These are phyloP conservation scores for Meiosimyza decipiens DNA, from an alignment of 2,888 invertebrate species.

Conservation along the genomic window DNA sequence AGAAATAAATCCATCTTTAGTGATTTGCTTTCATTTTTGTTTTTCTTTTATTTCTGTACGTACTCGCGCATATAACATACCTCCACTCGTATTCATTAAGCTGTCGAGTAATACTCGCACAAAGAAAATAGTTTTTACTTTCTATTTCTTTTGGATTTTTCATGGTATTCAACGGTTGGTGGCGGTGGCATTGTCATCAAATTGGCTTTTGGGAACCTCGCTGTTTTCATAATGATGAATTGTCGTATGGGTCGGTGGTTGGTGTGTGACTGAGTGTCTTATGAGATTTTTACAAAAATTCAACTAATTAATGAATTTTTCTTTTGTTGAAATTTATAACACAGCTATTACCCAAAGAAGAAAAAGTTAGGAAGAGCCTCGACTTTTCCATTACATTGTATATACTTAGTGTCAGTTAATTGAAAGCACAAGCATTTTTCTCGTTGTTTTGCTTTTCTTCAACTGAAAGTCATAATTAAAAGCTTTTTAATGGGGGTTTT, in stretches of 20 bases:
- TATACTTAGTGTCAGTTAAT: too few species aligned
- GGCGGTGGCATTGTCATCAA: too few species aligned
- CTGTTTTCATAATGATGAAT: neutral
- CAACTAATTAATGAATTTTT: neutral
- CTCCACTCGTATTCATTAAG: neutral
- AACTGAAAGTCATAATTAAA: too few species aligned
- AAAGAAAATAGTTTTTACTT: constrained; percentile 18
- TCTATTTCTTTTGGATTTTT: constrained; percentile 26
- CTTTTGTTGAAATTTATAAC: too few species aligned
- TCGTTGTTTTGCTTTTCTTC: too few species aligned
- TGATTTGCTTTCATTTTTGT: constrained; percentile 32
- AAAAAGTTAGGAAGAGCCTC: too few species aligned
- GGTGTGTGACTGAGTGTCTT: neutral
- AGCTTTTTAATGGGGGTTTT: too few species aligned
- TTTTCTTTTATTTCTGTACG: too few species aligned
- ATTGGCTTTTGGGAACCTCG: constrained; percentile 6
- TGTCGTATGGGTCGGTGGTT: neutral
- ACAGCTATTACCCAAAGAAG: too few species aligned
- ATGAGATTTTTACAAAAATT: neutral
- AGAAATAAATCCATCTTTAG: constrained; percentile 31
- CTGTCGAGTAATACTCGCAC: neutral
- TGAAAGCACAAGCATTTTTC: too few species aligned
- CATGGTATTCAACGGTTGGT: neutral
- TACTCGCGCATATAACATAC: too few species aligned
- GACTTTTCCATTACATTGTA: too few species aligned